Base-by-base conservation (phyloP, 2,113 vertebrate genomes). In the Phrynosoma platyrhinos region DNA sequence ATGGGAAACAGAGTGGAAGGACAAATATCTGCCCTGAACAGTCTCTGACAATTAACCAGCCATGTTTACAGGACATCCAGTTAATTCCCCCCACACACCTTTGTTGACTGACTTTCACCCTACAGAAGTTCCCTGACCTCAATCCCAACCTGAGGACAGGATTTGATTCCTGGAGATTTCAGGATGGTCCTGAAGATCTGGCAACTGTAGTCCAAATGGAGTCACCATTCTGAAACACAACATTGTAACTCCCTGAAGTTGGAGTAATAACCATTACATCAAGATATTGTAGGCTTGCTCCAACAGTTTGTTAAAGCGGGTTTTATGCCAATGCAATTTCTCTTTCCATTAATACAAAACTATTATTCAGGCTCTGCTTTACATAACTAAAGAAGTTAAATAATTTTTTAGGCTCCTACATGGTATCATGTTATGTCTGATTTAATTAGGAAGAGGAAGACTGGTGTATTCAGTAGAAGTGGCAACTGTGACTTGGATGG, bases 331-430 rank as follows among this genome's bases (percentile, higher is more conserved):
- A 9, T 82, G n/a, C 53, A 62, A 30, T 62, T 42, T 27, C 18
- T n/a, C 52, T 53, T 10, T n/a, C 62, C 69, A 87, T n/a, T 81
- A 69, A 82, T 30, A 36, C 53, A 94, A 84, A 87, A 18, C 18
- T 81, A 30, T 62, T 53, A 82, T 88, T 94, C 86, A 82, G 78
- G 30, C 20, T 84, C 66, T 14, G 85, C 55, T 77, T 74, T 12
- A 87, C 87, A 76, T 75, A 89, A 84, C 62, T 0, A 68, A 79
- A 83, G 71, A 8, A n/a, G 36, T 6, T 14, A 3, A 64, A 62
- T 76, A 52, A 0, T 72, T 0, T 62, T 91, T 68, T 76, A 84
- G n/a, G 62, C 83, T 91, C 14, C 21, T 88, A 88, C 79, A 25
- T 1, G 78, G 21, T 55, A 6, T n/a, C 79, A 66, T 71, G 21